Percentiles rank a stretch among this genome's conserved stretches.
phyloP scores from a whole-genome alignment of 2,113 vertebrate species.

The Picathartes gymnocephalus region DNA sequence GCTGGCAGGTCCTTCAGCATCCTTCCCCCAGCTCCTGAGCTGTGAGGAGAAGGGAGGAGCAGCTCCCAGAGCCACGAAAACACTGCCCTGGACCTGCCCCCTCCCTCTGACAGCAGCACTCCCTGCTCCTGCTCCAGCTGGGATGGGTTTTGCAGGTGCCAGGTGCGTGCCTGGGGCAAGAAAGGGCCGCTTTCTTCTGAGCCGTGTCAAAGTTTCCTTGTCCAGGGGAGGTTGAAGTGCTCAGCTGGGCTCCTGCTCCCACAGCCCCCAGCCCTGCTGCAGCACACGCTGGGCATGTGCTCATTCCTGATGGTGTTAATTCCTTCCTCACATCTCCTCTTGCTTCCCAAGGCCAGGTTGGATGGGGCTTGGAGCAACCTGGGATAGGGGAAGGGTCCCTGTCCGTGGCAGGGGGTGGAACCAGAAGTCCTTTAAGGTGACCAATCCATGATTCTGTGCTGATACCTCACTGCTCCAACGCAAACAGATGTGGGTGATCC shows the following conservation, averaged over 20 bases:
- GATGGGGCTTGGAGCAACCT: neutral
- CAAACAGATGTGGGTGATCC: neutral
- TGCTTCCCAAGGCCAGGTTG: neutral
- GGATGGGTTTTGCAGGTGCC: neutral
- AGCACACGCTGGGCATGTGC: neutral
- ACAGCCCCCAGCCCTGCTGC: neutral
- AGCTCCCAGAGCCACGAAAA: neutral
- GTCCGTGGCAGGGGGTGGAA: neutral
- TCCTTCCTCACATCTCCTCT: neutral
- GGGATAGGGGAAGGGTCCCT: neutral
- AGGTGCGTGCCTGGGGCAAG: neutral
- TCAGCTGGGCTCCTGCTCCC: neutral
- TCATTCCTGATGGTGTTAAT: neutral
- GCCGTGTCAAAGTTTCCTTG: neutral
- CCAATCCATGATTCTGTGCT: neutral
- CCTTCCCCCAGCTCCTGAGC: neutral
- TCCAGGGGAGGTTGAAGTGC: neutral
- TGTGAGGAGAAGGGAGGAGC: neutral
- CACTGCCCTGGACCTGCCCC: no score
- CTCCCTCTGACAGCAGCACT: neutral
- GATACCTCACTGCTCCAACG: neutral
- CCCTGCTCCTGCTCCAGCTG: neutral
- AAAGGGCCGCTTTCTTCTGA: neutral
- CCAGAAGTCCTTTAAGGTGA: no score
- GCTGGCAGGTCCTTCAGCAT: neutral